Conservation (phyloP, 2,113 vertebrate species). For the Podarcis cretensis region DNA sequence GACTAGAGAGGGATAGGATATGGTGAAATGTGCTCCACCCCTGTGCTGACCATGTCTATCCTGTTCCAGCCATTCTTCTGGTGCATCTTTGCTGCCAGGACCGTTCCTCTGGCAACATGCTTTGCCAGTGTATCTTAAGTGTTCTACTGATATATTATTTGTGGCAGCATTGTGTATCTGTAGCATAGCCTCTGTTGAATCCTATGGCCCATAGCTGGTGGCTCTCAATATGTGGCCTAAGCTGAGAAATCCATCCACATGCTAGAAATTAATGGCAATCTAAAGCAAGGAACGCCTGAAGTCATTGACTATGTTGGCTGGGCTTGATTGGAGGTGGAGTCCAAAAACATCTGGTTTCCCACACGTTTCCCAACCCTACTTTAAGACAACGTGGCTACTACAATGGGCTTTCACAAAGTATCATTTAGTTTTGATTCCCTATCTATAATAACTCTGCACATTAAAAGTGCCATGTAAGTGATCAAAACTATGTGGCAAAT, state of each 20-base stretch:
- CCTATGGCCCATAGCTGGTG: background rate
- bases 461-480: background rate
- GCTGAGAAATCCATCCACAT: background rate
- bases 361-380: background rate
- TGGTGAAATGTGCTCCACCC: no score
- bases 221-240: background rate
- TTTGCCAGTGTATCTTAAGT: no score
- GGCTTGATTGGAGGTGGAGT: background rate
- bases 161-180: no score
- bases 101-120: no score
- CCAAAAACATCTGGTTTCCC: background rate
- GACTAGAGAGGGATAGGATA: no score
- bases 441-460: background rate
- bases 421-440: background rate
- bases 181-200: background rate
- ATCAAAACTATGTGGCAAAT: background rate
- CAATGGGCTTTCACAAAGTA: background rate
- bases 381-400: background rate
- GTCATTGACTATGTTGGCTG: no score
- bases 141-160: no score
- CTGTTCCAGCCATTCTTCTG: no score
- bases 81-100: no score
- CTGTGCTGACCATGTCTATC: no score
- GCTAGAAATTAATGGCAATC: no score
- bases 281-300: no score